Base-by-base conservation (phyloP, 2,888 invertebrate species). In the Noctua janthina region DNA sequence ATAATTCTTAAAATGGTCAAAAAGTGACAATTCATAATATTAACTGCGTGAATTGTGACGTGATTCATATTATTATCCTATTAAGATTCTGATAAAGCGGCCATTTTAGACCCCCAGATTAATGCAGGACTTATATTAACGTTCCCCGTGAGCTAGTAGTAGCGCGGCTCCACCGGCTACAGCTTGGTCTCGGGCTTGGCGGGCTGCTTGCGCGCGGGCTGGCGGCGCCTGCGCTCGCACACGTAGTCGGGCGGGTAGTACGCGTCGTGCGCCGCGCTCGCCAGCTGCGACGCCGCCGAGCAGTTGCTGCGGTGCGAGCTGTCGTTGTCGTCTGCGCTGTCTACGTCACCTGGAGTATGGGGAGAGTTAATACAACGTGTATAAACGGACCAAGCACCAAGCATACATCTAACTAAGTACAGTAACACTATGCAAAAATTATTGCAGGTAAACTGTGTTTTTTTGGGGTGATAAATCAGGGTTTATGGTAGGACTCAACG, bases 321-420 rank as follows among this genome's bases (percentile, higher is more conserved):
- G 90, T 98, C 97, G 91, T 98, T 98, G 87, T 98, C 98, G 88
- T 98, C 98, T 86, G 98, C 98, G 73, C 98, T 98, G 95, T 99
- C 98, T 11, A 98, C 98, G 94, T 98, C 98, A 80, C 98, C 98
- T 98, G 93, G 7, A 7, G 46, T 17, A 17, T 68, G 4, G 17
- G 8, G 8, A n/a, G 15, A 29, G n/a, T 1, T n/a, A 46, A 46
- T n/a, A n/a, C 15, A 6, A 67, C 7, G 62, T n/a, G 62, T 62
- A 5, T 59, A 29, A 59, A 35, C 20, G 35, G 17, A 17, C 15
- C 13, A 13, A 59, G 59, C 59, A n/a, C 8, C 11, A n/a, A n/a
- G 59, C 11, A n/a, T 20, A 11, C 5, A 59, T n/a, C n/a, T n/a
- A n/a, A 56, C 0, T 56, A n/a, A 6, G n/a, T 29, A 59, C 59